These are phyloP conservation scores for Lethrus apterus DNA, from an alignment of 1,140 invertebrate genomes.

Conservation along the genomic window DNA sequence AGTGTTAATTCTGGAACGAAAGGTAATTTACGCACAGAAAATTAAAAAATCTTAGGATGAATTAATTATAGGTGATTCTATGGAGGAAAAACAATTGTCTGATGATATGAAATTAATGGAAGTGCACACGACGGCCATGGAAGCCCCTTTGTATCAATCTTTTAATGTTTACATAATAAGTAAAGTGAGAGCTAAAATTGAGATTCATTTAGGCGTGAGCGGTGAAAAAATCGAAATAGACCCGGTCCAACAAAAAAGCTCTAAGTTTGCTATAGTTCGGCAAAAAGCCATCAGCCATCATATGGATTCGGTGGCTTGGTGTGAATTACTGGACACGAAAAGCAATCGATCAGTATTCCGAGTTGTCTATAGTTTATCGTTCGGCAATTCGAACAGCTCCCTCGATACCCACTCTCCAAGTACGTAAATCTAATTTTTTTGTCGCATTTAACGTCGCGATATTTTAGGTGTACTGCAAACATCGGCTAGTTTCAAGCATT, in stretches of 20 bases:
- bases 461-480: conserved; percentile 29
- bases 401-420: too few species aligned
- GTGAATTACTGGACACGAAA: conserved; percentile 68
- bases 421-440: conserved; percentile 25
- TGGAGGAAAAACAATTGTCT: conserved; percentile 7
- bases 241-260: conserved; percentile 62
- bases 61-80: too few species aligned
- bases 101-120: conserved; percentile 52
- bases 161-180: conserved; percentile 73
- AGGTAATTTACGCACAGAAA: too few species aligned
- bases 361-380: conserved; percentile 47
- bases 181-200: conserved; percentile 70
- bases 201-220: conserved; percentile 80
- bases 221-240: conserved; percentile 89
- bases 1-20: too few species aligned
- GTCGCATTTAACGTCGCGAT: conserved; percentile 2
- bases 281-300: conserved; percentile 67
- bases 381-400: conserved; percentile 17
- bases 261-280: conserved; percentile 63
- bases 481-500: conserved; percentile 66
- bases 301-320: conserved; percentile 79
- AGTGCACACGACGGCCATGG: conserved; percentile 64
- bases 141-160: conserved; percentile 77
- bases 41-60: too few species aligned
- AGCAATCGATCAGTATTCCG: conserved; percentile 55